These are phyloP conservation scores for Epinotia nisella DNA, from an alignment of 2,888 invertebrate species.

Conservation along the genomic window DNA sequence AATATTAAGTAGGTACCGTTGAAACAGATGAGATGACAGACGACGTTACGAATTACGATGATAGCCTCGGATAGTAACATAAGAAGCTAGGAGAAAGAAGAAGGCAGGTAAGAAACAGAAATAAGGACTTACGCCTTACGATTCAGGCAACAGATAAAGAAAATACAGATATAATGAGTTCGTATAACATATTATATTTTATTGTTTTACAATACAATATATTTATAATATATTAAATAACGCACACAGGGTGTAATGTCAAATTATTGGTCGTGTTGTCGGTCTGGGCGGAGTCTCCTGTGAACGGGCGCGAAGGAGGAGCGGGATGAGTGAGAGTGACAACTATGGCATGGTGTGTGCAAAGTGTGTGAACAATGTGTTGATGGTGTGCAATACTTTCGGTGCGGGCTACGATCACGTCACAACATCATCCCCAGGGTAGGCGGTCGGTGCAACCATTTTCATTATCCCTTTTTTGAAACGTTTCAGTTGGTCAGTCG, in stretches of 20 bases:
- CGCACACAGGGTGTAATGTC: conserved; percentile 7
- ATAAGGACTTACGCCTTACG: neutral
- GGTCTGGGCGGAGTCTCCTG: neutral
- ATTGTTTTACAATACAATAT: conserved; percentile 22
- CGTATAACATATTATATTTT: conserved; percentile 16
- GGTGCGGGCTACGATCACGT: conserved; percentile 9
- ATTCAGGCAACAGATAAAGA: neutral
- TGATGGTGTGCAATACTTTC: neutral
- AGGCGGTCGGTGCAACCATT: conserved; percentile 7
- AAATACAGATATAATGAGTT: conserved; percentile 7
- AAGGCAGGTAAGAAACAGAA: neutral
- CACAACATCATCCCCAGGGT: neutral
- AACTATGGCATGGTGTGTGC: neutral
- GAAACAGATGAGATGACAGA: neutral
- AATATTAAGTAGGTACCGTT: neutral
- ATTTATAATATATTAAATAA: conserved; percentile 18
- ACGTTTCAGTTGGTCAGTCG: neutral
- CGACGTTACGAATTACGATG: neutral
- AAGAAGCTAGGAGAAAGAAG: neutral
- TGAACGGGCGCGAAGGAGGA: neutral
- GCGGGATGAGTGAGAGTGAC: neutral
- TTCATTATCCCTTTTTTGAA: neutral
- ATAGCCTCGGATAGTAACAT: neutral
- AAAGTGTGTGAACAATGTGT: conserved; percentile 4
- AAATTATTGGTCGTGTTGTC: neutral